A percentile compares a stretch with the other conserved stretches of the same genome.
Evolutionary conservation across 1,140 invertebrate genomes (phyloP).

Genomic region (Bursaphelenchus mucronatus): DNA sequence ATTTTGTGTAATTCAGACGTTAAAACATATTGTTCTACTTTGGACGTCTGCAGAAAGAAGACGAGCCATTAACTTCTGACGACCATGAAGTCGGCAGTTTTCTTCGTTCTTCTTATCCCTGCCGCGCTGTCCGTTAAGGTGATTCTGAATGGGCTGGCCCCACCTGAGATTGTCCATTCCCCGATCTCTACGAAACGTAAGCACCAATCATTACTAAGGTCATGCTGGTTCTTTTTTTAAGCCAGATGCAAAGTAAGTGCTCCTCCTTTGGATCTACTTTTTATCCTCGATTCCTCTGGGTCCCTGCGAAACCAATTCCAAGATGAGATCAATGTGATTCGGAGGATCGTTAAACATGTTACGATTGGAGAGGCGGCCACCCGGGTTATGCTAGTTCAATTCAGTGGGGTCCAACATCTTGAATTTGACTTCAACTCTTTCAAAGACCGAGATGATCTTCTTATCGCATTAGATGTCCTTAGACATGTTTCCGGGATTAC

Average conservation of each 20-base stretch:
- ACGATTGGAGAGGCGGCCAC: constrained; percentile 56
- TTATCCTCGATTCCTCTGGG: constrained; percentile 56
- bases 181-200: constrained; percentile 56
- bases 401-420: constrained; percentile 60
- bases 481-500: constrained; percentile 59
- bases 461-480: constrained; percentile 51
- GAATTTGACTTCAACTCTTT: constrained; percentile 59
- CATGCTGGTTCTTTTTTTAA: constrained; percentile 29
- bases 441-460: constrained; percentile 46
- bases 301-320: constrained; percentile 59
- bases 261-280: constrained; percentile 53
- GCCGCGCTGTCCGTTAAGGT: constrained; percentile 37
- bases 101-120: background rate
- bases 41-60: too few species aligned
- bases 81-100: too few species aligned
- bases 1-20: too few species aligned
- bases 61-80: too few species aligned
- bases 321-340: constrained; percentile 57
- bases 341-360: constrained; percentile 56
- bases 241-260: constrained; percentile 55
- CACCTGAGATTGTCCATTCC: constrained; percentile 59
- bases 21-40: too few species aligned
- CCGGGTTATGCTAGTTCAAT: constrained; percentile 56
- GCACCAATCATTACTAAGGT: constrained; percentile 15
- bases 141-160: constrained; percentile 56